Evolutionary conservation across 2,113 vertebrate species (phyloP).

Genomic region (Heterotis niloticus): DNA sequence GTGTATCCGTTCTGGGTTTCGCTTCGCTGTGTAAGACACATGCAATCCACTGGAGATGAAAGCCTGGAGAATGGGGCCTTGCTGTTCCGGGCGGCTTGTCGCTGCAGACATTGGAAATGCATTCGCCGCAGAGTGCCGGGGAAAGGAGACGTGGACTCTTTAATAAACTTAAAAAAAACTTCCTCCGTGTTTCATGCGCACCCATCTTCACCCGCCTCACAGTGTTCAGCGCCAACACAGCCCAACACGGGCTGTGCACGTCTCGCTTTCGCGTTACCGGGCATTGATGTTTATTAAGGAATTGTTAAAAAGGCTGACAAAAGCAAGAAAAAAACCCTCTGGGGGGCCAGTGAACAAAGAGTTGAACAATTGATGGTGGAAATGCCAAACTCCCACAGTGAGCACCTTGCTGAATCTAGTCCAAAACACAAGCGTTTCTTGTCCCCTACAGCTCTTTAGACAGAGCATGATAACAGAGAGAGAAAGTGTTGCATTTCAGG

Average conservation of each 20-base stretch:
- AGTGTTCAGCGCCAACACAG: not conserved
- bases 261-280: not conserved
- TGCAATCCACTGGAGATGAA: not conserved
- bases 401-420: not conserved
- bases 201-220: not conserved
- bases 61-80: not conserved
- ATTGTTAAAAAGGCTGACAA: not conserved
- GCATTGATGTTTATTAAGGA: conserved; percentile 18
- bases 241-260: not conserved
- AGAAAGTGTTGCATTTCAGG: not conserved
- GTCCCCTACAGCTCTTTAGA: not conserved
- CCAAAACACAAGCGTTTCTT: not conserved
- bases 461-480: too few species aligned
- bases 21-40: not conserved
- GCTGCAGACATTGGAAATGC: not conserved
- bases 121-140: not conserved
- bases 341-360: not conserved
- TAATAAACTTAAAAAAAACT: not conserved
- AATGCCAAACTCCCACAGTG: not conserved
- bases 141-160: not conserved
- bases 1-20: not conserved
- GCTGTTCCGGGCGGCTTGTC: not conserved
- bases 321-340: not conserved
- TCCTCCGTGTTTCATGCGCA: not conserved
- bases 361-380: not conserved